phyloP scores from a whole-genome alignment of 2,888 invertebrate genomes.

The Drosophila kuntzei region DNA sequence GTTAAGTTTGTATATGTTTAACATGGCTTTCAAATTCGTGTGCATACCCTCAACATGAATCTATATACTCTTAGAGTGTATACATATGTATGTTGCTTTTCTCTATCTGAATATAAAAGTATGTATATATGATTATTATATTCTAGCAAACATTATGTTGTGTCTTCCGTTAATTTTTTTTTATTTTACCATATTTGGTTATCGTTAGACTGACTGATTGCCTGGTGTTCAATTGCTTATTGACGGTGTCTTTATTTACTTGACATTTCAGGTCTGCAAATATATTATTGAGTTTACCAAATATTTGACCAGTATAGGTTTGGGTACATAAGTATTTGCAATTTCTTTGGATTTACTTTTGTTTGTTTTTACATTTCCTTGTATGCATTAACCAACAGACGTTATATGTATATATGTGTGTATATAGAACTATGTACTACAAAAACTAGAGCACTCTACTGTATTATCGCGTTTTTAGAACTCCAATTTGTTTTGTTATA shows the following conservation, averaged over 20 bases:
- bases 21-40: slow-evolving; percentile 71
- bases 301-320: slow-evolving; percentile 13
- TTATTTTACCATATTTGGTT: slow-evolving; percentile 50
- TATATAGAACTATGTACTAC: slow-evolving; percentile 57
- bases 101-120: slow-evolving; percentile 24
- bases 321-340: slow-evolving; percentile 31
- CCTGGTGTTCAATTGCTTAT: slow-evolving; percentile 67
- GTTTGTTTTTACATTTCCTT: slow-evolving; percentile 34
- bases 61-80: slow-evolving; percentile 44
- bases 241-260: slow-evolving; percentile 34
- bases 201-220: slow-evolving; percentile 71
- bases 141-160: slow-evolving; percentile 66
- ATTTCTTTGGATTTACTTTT: slow-evolving; percentile 37
- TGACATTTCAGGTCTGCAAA: slow-evolving; percentile 39
- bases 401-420: slow-evolving; percentile 23
- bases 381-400: slow-evolving; percentile 65
- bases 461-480: slow-evolving; percentile 54
- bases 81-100: slow-evolving; percentile 9
- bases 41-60: slow-evolving; percentile 52
- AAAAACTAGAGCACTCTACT: slow-evolving; percentile 68
- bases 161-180: slow-evolving; percentile 22
- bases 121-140: slow-evolving; percentile 50
- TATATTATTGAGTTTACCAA: slow-evolving; percentile 37
- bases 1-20: slow-evolving; percentile 46
- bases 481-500: slow-evolving; percentile 67